Conservation (phyloP, 2,113 vertebrate species). For the Dromiciops gliroides region DNA sequence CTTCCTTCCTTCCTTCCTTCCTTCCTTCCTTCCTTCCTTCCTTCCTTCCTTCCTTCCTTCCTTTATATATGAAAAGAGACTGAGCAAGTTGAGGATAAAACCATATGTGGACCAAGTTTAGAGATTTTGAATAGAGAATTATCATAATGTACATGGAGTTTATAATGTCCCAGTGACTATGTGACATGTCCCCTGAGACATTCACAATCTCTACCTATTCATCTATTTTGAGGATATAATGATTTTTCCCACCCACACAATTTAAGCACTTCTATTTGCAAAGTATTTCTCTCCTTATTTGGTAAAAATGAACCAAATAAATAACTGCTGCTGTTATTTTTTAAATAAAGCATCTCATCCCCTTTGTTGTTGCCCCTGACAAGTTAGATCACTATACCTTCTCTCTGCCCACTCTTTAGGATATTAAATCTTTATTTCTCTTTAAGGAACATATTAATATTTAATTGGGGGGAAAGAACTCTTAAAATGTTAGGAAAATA, state of each 20-base stretch:
- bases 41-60: not conserved
- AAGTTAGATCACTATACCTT: slow-evolving; percentile 53
- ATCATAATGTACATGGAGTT: not conserved
- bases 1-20: not conserved
- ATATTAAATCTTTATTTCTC: slow-evolving; percentile 80
- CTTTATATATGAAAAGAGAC: not conserved
- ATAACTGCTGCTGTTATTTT: slow-evolving; percentile 50
- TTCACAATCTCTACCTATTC: not conserved
- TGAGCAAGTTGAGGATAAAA: not conserved
- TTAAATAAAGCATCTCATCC: slow-evolving; percentile 53
- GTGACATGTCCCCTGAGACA: not conserved
- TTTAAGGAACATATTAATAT: slow-evolving; percentile 84
- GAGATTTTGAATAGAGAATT: not conserved
- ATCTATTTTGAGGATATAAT: not conserved
- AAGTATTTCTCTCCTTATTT: not conserved
- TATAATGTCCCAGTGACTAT: not conserved
- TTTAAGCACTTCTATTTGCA: not conserved
- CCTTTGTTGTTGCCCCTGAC: slow-evolving; percentile 56
- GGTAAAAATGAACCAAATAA: slow-evolving; percentile 53
- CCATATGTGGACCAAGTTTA: not conserved
- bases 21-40: not conserved
- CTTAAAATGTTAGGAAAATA: slow-evolving; percentile 82
- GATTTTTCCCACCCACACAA: not conserved
- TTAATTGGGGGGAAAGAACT: slow-evolving; percentile 81
- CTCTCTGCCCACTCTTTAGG: slow-evolving; percentile 71